Evolutionary conservation across 2,113 vertebrate species (phyloP).

Genomic region (Amazona vittata): DNA sequence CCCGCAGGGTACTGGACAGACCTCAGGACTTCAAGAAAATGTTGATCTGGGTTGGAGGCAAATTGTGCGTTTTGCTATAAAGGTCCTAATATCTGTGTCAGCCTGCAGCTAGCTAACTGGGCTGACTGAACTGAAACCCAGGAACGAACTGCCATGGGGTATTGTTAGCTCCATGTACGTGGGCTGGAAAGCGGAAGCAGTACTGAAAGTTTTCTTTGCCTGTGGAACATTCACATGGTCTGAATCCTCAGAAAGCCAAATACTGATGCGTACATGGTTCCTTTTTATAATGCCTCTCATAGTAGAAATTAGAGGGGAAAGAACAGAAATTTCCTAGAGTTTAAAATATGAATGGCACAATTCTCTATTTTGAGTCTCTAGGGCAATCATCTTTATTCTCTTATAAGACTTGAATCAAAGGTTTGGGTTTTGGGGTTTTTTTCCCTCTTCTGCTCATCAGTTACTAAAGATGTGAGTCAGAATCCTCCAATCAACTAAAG

Average conservation of each 20-base stretch:
- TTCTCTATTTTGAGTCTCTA: background rate
- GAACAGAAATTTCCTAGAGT: background rate
- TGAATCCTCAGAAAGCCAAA: background rate
- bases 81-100: background rate
- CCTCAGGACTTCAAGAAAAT: background rate
- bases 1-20: background rate
- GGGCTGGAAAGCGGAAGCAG: background rate
- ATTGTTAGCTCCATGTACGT: fast-evolving
- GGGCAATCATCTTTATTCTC: background rate
- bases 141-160: background rate
- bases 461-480: background rate
- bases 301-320: background rate
- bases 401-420: background rate
- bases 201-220: background rate
- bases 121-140: background rate
- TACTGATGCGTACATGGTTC: background rate
- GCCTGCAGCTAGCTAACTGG: background rate
- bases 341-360: background rate
- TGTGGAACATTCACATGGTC: background rate
- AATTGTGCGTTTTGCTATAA: background rate
- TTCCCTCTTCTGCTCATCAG: background rate
- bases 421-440: background rate
- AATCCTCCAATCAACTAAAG: background rate
- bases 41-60: background rate
- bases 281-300: background rate